Evolutionary conservation across 2,797 vertebrate genomes (phyloP), one percentile per base, ranked within the genome.

Genomic region (Pseudochaenichthys georgianus): DNA sequence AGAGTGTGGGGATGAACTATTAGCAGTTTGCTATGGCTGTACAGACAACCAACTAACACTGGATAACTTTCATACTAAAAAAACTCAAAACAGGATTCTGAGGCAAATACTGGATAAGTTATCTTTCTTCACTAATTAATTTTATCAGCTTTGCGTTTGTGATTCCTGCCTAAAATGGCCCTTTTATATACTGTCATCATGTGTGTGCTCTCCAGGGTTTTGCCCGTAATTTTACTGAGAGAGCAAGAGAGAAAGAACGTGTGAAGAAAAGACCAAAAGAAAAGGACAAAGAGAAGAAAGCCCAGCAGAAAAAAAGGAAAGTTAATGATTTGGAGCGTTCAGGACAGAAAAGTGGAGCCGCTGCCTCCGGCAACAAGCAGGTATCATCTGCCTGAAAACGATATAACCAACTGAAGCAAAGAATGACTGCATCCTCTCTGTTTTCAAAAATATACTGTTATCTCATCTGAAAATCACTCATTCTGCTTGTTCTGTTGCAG

Each of bases 271-370:
- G 87, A 11, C 87, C 82, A 1, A 87, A 59, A 71, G 89, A 93
- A 72, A 95, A 94, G 72, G 93, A 95, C 34, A 93, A 83, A 72
- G 87, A 82, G 58, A 92, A 90, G 78, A 93, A 93, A 65, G 78
- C 92, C 88, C 67, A 79, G 52, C 64, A 76, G 67, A 90, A 93
- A 77, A 94, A 93, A 77, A 92, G 92, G 81, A 92, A 93, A 65
- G 84, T 90, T 2, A 89, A 75, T 0, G 94, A 95, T 42, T 42
- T 80, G 60, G 88, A 87, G 54, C 77, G 76, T 12, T 63, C 77
- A 0, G 82, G 75, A 62, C 70, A 81, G 84, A 97, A 97, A 93
- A 93, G 95, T 72, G 96, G 96, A 0, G 94, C 94, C 0, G 95
- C 95, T 0, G 96, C 95, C 28, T 94, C 93, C 0, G 28, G 77